These are phyloP conservation scores for Epinephelus awoara DNA, from an alignment of 2,797 vertebrate species.

Conservation along the genomic window DNA sequence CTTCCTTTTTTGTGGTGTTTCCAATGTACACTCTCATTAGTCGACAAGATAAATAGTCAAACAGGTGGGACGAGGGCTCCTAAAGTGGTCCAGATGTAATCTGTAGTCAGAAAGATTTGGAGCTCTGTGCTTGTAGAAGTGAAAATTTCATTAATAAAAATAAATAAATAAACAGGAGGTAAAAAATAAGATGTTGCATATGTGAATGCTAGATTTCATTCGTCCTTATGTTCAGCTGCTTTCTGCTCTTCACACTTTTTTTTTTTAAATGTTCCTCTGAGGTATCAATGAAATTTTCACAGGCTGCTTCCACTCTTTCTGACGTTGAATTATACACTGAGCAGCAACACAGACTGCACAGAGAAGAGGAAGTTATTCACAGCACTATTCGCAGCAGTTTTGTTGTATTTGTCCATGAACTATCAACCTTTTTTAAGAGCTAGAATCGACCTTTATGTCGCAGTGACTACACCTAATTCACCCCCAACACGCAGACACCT, in stretches of 20 bases:
- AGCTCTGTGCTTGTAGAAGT: neutral
- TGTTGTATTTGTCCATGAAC: neutral
- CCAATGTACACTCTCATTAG: neutral
- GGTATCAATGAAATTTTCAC: conserved; percentile 17
- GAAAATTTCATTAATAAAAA: neutral
- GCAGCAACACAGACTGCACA: neutral
- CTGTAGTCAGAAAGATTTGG: neutral
- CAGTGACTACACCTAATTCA: neutral
- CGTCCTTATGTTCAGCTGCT: neutral
- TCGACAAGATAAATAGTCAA: neutral
- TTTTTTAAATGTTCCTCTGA: conserved; percentile 18
- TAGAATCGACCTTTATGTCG: conserved; percentile 12
- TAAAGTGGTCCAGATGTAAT: neutral
- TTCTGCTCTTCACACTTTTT: conserved; percentile 8
- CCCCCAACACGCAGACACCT: neutral
- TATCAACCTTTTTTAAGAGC: neutral
- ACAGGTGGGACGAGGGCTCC: neutral
- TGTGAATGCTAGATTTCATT: conserved; percentile 8
- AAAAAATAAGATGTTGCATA: neutral
- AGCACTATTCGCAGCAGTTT: neutral
- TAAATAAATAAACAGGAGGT: neutral
- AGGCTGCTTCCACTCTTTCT: neutral
- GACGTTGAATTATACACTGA: neutral
- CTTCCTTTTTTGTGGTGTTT: neutral
- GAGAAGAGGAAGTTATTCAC: neutral